These are phyloP conservation scores for Acrocephalus scirpaceus DNA, from an alignment of 2,797 vertebrate genomes.

Conservation along the genomic window DNA sequence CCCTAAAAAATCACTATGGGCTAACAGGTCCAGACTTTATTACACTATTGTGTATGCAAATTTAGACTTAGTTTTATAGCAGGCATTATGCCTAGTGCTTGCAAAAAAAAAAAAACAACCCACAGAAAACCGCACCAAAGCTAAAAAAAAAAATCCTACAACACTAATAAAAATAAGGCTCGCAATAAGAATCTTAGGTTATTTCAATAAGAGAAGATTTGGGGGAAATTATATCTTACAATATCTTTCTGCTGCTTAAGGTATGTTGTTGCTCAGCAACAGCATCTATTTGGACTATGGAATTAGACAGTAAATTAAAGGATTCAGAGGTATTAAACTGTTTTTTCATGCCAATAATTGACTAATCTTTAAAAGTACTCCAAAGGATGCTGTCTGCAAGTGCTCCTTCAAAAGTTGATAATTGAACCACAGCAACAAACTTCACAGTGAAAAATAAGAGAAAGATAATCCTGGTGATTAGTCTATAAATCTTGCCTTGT, in stretches of 20 bases:
- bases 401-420: not conserved
- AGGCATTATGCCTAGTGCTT: not conserved
- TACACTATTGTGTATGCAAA: slow-evolving; percentile 10
- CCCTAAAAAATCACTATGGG: not conserved
- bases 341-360: not conserved
- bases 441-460: not conserved
- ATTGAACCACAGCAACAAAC: not conserved
- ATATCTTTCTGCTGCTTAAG: slow-evolving; percentile 6
- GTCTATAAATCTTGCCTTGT: not conserved
- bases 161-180: slow-evolving; percentile 6
- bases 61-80: slow-evolving; percentile 11
- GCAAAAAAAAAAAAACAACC: not conserved
- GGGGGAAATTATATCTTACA: not conserved
- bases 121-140: not conserved
- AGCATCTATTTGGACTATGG: not conserved
- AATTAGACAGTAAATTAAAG: not conserved
- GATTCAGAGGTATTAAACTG: slow-evolving; percentile 10
- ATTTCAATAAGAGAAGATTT: slow-evolving; percentile 38
- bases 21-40: slow-evolving; percentile 14
- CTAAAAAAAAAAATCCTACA: rapidly evolving
- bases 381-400: not conserved
- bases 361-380: not conserved
- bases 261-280: slow-evolving; percentile 38
- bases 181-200: slow-evolving; percentile 12
- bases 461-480: not conserved